These are phyloP conservation scores for Scaptomyza montana DNA, from an alignment of 1,140 invertebrate species.

Conservation along the genomic window DNA sequence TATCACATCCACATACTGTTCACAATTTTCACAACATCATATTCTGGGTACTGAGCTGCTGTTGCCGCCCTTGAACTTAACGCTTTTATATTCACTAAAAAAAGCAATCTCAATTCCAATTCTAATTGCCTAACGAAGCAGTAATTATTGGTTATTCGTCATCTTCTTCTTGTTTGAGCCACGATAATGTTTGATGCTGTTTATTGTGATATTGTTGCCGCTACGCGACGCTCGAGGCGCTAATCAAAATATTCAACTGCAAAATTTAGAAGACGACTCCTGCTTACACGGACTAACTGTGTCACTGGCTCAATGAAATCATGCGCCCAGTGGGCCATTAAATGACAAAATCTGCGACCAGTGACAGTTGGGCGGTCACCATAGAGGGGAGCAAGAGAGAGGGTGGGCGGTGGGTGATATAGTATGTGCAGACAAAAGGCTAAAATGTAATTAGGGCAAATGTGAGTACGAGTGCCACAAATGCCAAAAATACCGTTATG, in stretches of 20 bases:
- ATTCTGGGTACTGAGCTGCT: not conserved
- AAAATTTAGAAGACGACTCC: slow-evolving; percentile 8
- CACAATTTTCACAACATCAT: not conserved
- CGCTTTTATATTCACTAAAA: slow-evolving; percentile 13
- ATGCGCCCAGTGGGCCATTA: slow-evolving; percentile 79
- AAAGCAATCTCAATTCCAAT: slow-evolving; percentile 66
- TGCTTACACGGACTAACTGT: slow-evolving; percentile 46
- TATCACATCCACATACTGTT: not conserved
- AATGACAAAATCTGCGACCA: slow-evolving; percentile 70
- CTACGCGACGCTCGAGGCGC: slow-evolving; percentile 54
- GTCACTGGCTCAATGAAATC: slow-evolving; percentile 79
- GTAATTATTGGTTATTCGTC: slow-evolving; percentile 39
- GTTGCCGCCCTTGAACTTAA: not conserved
- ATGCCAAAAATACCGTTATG: slow-evolving; percentile 37
- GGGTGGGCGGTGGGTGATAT: too few relatives aligned
- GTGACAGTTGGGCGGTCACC: too few relatives aligned
- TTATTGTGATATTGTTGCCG: slow-evolving; percentile 62
- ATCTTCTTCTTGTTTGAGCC: not conserved
- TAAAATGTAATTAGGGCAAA: slow-evolving; percentile 68
- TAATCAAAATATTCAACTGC: slow-evolving; percentile 81
- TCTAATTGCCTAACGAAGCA: slow-evolving; percentile 75
- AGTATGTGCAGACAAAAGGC: slow-evolving; percentile 30
- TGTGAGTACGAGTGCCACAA: not conserved
- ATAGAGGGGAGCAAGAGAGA: not conserved
- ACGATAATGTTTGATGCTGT: slow-evolving; percentile 3